Conservation (phyloP, 2,888 invertebrate genomes). For the Nomada fucata region DNA sequence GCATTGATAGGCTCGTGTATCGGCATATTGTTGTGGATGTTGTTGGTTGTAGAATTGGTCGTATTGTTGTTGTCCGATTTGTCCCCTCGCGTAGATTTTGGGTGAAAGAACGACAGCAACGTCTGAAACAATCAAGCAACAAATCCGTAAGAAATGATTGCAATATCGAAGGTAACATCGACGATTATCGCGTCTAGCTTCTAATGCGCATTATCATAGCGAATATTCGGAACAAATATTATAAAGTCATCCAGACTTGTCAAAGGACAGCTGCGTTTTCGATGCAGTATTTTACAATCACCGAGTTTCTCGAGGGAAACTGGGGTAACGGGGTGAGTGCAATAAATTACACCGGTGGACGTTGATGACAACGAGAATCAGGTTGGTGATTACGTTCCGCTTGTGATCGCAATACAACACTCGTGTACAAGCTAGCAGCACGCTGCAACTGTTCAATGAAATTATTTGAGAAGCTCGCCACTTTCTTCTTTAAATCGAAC, state of each 20-base stretch:
- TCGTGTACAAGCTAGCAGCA: not conserved
- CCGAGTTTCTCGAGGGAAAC: slow-evolving; percentile 42
- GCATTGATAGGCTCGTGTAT: slow-evolving; percentile 80
- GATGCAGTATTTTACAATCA: slow-evolving; percentile 46
- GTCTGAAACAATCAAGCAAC: slow-evolving; percentile 75
- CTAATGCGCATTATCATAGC: no score
- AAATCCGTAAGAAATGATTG: not conserved
- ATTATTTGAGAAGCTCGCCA: not conserved
- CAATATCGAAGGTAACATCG: no score
- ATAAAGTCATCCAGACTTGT: slow-evolving; percentile 28
- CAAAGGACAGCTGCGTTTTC: slow-evolving; percentile 33
- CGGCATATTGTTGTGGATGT: slow-evolving; percentile 81
- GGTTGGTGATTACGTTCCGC: slow-evolving; percentile 19
- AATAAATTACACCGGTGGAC: slow-evolving; percentile 30
- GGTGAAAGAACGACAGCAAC: slow-evolving; percentile 79
- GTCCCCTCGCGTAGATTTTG: slow-evolving; percentile 81
- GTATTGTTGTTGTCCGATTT: slow-evolving; percentile 82
- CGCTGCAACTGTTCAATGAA: slow-evolving; percentile 2
- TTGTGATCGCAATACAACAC: slow-evolving; percentile 27
- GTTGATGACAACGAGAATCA: slow-evolving; percentile 35
- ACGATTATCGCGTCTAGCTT: no score
- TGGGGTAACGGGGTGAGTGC: slow-evolving; percentile 3
- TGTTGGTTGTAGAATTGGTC: slow-evolving; percentile 81
- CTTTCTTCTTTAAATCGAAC: not conserved
- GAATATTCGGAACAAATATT: no score